Base-by-base conservation (phyloP, 1,140 invertebrate genomes). In the Nomia melanderi region DNA sequence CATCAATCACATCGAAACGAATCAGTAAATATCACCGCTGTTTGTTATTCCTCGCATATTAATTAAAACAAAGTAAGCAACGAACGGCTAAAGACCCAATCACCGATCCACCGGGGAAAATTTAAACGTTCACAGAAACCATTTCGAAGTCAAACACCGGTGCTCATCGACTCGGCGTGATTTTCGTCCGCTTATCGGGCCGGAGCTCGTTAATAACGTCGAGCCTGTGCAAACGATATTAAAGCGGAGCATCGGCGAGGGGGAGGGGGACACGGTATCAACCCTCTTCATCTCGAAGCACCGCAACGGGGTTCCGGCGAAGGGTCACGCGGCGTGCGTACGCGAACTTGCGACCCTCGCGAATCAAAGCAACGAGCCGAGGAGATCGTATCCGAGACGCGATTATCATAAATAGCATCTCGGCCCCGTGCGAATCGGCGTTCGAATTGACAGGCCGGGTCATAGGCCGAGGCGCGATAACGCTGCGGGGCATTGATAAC, bases 381-480 rank as follows among this genome's bases (percentile, higher is more conserved):
- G n/a, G 17, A 59, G 77, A 78, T 66, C 23, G 27, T 74, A 78
- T 73, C 71, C 6, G n/a, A 4, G 6, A 0, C 0, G 2, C n/a
- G 64, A 64, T 70, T 69, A 69, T 62, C 72, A 57, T 64, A 64
- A 67, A 79, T 67, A 44, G 44, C 71, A 73, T 73, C 76, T 23
- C 44, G 3, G 57, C 39, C 14, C 20, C 47, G 20, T 50, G 29
- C n/a, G 12, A 67, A 71, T 77, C 44, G 57, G 56, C 9, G 33
- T n/a, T 33, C 44, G 31, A 36, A 77, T 41, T 31, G 31, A 33
- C 66, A 54, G n/a, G 44, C 69, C 25, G 31, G 25, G n/a, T 54
- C 44, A 17, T 76, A 76, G 39, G 39, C 6, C 17, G 1, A 17
- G 5, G 14, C 39, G 7, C 54, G 65, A 62, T 53, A 76, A 29